These are phyloP conservation scores for Xiphophorus couchianus DNA, from an alignment of 2,113 vertebrate species.

Conservation along the genomic window DNA sequence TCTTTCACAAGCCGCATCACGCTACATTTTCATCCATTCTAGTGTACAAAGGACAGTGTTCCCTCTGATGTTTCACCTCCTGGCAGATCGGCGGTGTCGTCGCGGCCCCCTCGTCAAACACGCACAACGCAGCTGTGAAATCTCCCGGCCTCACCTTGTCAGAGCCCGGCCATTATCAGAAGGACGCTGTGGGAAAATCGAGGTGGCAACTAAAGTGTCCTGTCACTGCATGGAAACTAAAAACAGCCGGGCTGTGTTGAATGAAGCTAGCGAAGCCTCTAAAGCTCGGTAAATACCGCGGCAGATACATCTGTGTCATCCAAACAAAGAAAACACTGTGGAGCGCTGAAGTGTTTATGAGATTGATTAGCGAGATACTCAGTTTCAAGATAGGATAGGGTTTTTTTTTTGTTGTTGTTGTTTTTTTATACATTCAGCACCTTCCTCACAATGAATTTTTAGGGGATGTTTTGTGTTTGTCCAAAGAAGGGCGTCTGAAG, in stretches of 20 bases:
- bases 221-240: not conserved
- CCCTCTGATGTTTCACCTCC: conserved; percentile 37
- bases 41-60: conserved; percentile 40
- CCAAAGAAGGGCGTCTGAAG: no score
- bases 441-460: no score
- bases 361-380: not conserved
- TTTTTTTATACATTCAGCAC: not conserved
- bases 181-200: not conserved
- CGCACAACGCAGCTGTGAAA: conserved; percentile 19
- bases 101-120: not conserved
- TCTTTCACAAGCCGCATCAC: conserved; percentile 32
- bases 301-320: not conserved
- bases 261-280: not conserved
- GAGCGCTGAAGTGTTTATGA: not conserved
- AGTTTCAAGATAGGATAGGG: not conserved
- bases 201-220: not conserved
- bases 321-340: not conserved
- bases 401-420: no score
- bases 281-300: not conserved
- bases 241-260: not conserved
- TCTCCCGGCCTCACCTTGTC: conserved; percentile 15
- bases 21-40: conserved; percentile 34
- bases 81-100: conserved; percentile 29
- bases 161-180: conserved; percentile 22
- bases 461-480: no score